These are phyloP conservation scores for Pantelozetes paolii DNA, from an alignment of 2,888 invertebrate species.

Conservation along the genomic window DNA sequence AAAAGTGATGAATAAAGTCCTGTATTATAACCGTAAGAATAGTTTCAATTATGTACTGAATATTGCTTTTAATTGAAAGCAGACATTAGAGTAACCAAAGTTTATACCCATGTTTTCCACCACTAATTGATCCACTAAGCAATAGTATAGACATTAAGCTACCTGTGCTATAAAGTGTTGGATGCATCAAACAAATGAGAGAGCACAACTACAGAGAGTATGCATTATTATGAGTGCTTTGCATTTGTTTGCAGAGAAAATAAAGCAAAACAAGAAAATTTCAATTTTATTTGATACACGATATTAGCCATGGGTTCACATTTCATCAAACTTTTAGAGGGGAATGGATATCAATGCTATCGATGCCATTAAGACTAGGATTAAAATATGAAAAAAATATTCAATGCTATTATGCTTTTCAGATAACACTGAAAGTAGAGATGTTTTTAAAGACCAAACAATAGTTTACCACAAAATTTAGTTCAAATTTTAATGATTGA, in stretches of 20 bases:
- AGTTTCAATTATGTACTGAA: not conserved
- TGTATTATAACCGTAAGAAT: too few relatives aligned
- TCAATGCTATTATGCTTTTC: too few relatives aligned
- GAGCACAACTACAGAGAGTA: too few relatives aligned
- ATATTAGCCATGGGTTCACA: not conserved
- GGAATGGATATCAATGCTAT: conserved; percentile 2
- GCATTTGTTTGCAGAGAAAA: not conserved
- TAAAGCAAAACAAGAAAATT: too few relatives aligned
- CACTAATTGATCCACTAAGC: conserved; percentile 4
- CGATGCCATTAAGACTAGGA: too few relatives aligned
- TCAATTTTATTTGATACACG: not conserved
- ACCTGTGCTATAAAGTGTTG: not conserved
- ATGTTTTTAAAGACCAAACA: too few relatives aligned
- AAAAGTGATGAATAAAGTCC: not conserved
- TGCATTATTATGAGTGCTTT: too few relatives aligned
- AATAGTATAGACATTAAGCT: not conserved
- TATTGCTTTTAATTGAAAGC: not conserved
- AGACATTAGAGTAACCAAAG: too few relatives aligned
- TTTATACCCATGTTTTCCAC: not conserved
- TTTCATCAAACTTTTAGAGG: not conserved
- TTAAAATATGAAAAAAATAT: too few relatives aligned
- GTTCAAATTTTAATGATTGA: too few relatives aligned
- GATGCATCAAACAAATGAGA: not conserved
- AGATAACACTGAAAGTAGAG: too few relatives aligned
- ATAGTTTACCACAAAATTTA: too few relatives aligned